Evolutionary conservation across 2,888 invertebrate genomes (phyloP).

Genomic region (Dolomedes plantarius): DNA sequence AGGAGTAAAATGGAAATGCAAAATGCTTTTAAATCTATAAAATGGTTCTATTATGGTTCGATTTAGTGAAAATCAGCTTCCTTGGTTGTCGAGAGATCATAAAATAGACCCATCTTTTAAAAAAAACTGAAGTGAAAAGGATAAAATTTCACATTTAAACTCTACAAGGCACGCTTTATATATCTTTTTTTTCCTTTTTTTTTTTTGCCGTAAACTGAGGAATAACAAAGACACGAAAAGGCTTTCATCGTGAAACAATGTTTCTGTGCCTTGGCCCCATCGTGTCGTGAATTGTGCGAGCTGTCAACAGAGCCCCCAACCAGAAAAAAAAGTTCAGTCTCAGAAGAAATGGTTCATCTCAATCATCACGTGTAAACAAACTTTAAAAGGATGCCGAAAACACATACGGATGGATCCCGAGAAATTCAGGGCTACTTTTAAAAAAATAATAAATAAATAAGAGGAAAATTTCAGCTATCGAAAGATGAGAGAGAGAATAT

Average conservation of each 20-base stretch:
- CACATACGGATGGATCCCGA: background rate
- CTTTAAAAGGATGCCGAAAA: background rate
- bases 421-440: background rate
- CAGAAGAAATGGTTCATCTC: background rate
- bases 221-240: background rate
- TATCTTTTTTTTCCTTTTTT: no score
- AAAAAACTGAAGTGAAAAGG: no score
- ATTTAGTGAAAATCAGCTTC: no score
- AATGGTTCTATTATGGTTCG: no score
- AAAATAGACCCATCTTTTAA: no score
- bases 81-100: no score
- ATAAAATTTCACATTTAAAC: no score
- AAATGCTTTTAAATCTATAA: no score
- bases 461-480: no score
- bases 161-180: no score
- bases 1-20: no score
- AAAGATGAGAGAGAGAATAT: background rate
- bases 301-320: background rate
- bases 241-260: conserved; percentile 4
- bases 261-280: background rate
- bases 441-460: background rate
- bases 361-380: background rate
- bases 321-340: background rate
- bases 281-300: background rate
- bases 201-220: no score